phyloP scores from a whole-genome alignment of 1,140 invertebrate genomes.

The Nephila pilipes region DNA sequence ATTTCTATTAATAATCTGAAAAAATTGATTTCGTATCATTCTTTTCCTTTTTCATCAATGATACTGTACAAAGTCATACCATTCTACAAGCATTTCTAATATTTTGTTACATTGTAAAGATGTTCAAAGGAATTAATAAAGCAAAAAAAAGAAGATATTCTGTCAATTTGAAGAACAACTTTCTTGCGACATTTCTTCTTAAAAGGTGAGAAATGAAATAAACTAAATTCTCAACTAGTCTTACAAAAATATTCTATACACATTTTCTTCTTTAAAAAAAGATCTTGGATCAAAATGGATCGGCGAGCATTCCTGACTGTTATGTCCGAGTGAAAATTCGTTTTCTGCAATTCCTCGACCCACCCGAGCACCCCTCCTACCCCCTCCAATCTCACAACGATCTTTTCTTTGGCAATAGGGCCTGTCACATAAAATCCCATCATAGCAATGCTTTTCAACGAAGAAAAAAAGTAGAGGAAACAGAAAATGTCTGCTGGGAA shows the following conservation, averaged over 20 bases:
- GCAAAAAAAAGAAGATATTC: background rate
- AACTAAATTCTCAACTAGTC: background rate
- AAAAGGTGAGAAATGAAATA: background rate
- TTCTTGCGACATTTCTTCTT: background rate
- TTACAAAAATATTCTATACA: slow-evolving; percentile 47
- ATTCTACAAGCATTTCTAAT: too few relatives aligned
- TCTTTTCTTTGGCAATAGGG: slow-evolving; percentile 65
- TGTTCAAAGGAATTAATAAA: background rate
- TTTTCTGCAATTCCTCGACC: background rate
- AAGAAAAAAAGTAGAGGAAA: background rate
- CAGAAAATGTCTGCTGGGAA: slow-evolving; percentile 50
- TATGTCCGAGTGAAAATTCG: slow-evolving; percentile 70
- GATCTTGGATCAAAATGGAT: slow-evolving; percentile 62
- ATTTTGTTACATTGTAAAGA: background rate
- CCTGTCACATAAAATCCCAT: slow-evolving; percentile 71
- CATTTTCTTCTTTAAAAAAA: slow-evolving; percentile 33
- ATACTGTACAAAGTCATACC: too few relatives aligned
- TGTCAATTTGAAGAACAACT: slow-evolving; percentile 32
- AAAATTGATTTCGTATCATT: too few relatives aligned
- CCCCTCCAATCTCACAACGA: slow-evolving; percentile 50
- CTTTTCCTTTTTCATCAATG: too few relatives aligned
- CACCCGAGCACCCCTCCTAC: background rate
- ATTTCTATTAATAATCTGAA: too few relatives aligned
- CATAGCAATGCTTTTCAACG: slow-evolving; percentile 55
- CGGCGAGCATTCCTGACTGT: slow-evolving; percentile 35